These are phyloP conservation scores for Temnopleurus reevesii DNA, from an alignment of 53 echinoderm and acorn worm species.

Conservation along the genomic window DNA sequence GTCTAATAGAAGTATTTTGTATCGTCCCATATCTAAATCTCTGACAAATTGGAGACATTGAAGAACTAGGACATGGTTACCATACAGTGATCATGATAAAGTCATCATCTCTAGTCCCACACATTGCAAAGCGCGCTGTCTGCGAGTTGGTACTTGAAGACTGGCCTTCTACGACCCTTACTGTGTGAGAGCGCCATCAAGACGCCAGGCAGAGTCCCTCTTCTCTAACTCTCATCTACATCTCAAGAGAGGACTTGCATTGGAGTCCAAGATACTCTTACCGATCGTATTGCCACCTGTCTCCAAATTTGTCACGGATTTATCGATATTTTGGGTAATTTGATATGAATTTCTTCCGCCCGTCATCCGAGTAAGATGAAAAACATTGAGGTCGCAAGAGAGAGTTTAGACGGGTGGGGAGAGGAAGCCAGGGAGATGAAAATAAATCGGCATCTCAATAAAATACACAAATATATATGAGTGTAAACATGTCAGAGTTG, in stretches of 20 bases:
- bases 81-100: conserved; percentile 39
- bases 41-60: conserved; percentile 56
- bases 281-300: conserved; percentile 45
- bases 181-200: conserved; percentile 28
- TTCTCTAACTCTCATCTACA: conserved; percentile 33
- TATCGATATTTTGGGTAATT: conserved; percentile 59
- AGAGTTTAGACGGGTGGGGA: background rate
- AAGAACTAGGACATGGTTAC: conserved; percentile 12
- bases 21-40: conserved; percentile 9
- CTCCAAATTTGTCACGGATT: conserved; percentile 59
- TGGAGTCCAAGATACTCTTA: conserved; percentile 54
- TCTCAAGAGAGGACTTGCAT: conserved; percentile 31
- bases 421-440: background rate
- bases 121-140: conserved; percentile 52
- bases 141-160: conserved; percentile 24
- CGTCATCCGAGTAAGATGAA: background rate
- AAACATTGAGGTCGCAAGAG: conserved; percentile 3
- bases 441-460: conserved; percentile 9
- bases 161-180: conserved; percentile 47
- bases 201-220: conserved; percentile 20
- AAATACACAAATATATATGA: conserved; percentile 35
- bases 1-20: background rate
- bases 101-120: conserved; percentile 53
- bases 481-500: conserved; percentile 52
- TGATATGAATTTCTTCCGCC: conserved; percentile 55